Conservation (phyloP, 2,888 invertebrate species). For the Dicyrtomina minuta region DNA sequence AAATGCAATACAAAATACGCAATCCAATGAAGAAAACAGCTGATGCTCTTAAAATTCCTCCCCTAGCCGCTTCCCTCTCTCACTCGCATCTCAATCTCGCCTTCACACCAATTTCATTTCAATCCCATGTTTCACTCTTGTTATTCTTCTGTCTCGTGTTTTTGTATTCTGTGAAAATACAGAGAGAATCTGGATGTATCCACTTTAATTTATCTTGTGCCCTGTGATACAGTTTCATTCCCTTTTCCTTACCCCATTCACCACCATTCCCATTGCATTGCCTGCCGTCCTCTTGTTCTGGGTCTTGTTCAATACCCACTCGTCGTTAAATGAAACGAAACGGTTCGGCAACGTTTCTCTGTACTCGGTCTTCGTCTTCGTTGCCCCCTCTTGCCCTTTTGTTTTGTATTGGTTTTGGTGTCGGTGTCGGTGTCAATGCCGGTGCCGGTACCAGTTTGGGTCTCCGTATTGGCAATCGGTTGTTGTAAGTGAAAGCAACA, state of each 20-base stretch:
- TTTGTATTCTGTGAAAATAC: background rate
- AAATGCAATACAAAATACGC: no score
- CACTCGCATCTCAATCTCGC: background rate
- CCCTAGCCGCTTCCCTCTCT: background rate
- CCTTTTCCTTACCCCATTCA: background rate
- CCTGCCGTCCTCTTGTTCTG: background rate
- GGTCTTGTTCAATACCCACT: no score
- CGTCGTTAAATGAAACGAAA: no score
- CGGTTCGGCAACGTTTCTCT: no score
- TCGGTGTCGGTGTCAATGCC: no score
- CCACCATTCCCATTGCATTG: background rate
- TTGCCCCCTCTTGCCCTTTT: no score
- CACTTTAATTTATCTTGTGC: slow-evolving; percentile 10
- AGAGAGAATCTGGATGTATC: background rate
- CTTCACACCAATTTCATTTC: background rate
- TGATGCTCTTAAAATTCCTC: background rate
- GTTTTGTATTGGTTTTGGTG: no score
- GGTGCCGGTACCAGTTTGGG: no score
- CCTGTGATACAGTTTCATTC: background rate
- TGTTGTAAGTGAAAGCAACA: no score
- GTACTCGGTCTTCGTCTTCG: no score
- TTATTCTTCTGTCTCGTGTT: background rate
- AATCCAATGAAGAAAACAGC: no score
- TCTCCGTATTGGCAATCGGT: no score
- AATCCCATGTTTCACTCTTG: background rate